Base-by-base conservation (phyloP, 2,888 invertebrate species). In the Chrysolina americana region DNA sequence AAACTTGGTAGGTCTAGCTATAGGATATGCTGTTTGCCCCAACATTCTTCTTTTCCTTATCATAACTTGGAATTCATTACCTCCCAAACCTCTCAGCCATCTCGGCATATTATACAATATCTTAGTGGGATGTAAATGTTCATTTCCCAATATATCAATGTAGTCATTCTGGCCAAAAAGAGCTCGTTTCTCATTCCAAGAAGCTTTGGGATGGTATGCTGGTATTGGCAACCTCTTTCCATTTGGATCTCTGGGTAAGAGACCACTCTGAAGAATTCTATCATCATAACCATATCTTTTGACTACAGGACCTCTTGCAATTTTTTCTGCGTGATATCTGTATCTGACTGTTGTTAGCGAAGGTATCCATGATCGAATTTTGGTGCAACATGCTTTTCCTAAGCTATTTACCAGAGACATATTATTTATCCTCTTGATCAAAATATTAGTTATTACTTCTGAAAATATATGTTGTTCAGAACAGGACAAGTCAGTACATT, bases 141-240 rank as follows among this genome's bases (percentile, higher is more conserved):
- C 96, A 84, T 94, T 92, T 1, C 98, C 98, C 68, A 99, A 90
- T 74, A 99, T 97, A 87, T 99, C 98, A 79, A 98, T 97, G 85
- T 98, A 98, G 88, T 98, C 98, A 89, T 98, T 98, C 87, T 98
- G 98, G 0, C 98, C 98, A 89, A 95, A 97, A 0, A 96, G 87
- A 1, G 97, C 96, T 83, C 91, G 91, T 81, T 93, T 94, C 80
- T 93, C 91, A 0, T 89, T 85, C 98, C 98, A 98, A 0, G 88
- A 84, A 88, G 96, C 92, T 79, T 89, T 91, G 3, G 96, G 96
- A 71, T 91, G 90, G 82, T 95, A 95, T 48, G 91, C 89, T 0
- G 95, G 95, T 85, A 95, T 91, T 0, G 93, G 92, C 5, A 92
- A 85, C 50, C 89, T 82, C 71, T 88, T 87, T 44, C 86, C 89